These are phyloP conservation scores for Paratrypauchen microcephalus DNA, from an alignment of 2,797 vertebrate species.

Conservation along the genomic window DNA sequence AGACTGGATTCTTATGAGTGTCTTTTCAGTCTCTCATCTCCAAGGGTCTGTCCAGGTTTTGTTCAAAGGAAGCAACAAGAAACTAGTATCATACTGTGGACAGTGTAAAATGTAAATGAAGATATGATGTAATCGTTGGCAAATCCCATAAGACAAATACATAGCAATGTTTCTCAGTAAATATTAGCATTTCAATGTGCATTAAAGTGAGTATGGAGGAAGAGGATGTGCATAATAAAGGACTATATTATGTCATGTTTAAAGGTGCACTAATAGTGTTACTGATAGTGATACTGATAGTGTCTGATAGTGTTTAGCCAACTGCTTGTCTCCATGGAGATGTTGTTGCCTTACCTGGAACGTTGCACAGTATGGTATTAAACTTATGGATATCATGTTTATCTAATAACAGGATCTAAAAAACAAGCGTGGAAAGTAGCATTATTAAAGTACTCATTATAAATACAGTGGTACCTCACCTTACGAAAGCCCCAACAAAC, in stretches of 20 bases:
- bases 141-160: background rate
- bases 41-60: background rate
- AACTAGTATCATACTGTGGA: background rate
- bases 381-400: too few relatives aligned
- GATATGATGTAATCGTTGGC: background rate
- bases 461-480: too few relatives aligned
- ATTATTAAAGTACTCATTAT: too few relatives aligned
- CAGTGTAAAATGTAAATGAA: background rate
- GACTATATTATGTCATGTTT: background rate
- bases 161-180: background rate
- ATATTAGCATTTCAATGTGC: background rate
- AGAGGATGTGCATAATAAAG: background rate
- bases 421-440: too few relatives aligned
- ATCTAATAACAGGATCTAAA: too few relatives aligned
- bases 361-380: too few relatives aligned
- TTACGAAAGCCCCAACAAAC: too few relatives aligned
- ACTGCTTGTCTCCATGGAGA: too few relatives aligned
- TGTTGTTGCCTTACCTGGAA: too few relatives aligned
- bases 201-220: background rate
- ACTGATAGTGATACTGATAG: too few relatives aligned
- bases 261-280: too few relatives aligned
- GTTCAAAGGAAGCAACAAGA: background rate
- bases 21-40: slow-evolving; percentile 27
- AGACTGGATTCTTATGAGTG: slow-evolving; percentile 12
- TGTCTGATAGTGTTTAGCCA: background rate